A percentile compares a stretch with the other conserved stretches of the same genome.
Conservation (phyloP, 1,140 invertebrate genomes). For the Drosophila navojoa region DNA sequence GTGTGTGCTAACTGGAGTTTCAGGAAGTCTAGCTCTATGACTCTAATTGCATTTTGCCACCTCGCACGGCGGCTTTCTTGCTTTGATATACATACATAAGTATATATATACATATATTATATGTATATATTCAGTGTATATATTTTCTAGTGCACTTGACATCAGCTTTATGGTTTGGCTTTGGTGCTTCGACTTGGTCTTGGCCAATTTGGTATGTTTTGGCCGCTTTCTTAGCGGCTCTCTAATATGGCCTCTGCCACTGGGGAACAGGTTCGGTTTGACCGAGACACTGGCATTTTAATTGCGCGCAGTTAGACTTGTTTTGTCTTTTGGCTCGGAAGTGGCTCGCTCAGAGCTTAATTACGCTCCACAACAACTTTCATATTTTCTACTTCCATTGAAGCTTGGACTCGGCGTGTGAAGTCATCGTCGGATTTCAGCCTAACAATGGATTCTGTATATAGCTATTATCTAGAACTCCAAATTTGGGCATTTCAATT, state of each 20-base stretch:
- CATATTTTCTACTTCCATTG: slow-evolving; percentile 55
- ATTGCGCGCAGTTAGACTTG: slow-evolving; percentile 73
- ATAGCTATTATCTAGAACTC: not conserved
- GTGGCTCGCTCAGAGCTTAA: slow-evolving; percentile 52
- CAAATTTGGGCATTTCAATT: not conserved
- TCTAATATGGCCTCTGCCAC: slow-evolving; percentile 49
- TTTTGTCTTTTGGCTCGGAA: slow-evolving; percentile 68
- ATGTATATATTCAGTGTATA: not conserved
- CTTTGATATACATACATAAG: not conserved
- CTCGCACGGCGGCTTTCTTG: slow-evolving; percentile 23
- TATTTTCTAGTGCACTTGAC: not conserved
- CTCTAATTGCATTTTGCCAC: slow-evolving; percentile 60
- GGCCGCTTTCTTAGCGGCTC: slow-evolving; percentile 45
- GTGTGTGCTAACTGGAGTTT: slow-evolving; percentile 7
- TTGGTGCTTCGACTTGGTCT: slow-evolving; percentile 22
- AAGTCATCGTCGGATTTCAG: not conserved
- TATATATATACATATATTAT: not conserved
- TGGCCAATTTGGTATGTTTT: slow-evolving; percentile 30
- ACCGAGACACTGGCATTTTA: slow-evolving; percentile 61
- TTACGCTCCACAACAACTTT: slow-evolving; percentile 67
- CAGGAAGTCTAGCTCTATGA: slow-evolving; percentile 44
- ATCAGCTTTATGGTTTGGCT: not conserved
- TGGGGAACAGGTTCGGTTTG: slow-evolving; percentile 66
- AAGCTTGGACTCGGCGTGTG: slow-evolving; percentile 28
- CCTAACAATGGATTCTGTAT: not conserved